These are phyloP conservation scores for Apamea sordens DNA, from an alignment of 2,888 invertebrate genomes.

Conservation along the genomic window DNA sequence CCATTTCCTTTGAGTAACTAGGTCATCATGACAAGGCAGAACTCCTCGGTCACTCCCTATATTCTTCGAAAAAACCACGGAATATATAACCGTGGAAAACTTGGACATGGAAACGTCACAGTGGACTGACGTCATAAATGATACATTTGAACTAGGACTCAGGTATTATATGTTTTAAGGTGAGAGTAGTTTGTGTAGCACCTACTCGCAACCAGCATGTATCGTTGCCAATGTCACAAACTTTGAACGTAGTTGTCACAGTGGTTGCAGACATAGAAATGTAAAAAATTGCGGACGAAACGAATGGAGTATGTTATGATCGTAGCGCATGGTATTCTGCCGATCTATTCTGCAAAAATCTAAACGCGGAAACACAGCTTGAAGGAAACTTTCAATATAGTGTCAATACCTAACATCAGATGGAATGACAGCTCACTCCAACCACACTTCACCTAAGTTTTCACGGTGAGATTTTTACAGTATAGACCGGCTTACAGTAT, in stretches of 20 bases:
- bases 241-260: background rate
- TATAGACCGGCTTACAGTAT: background rate
- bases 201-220: background rate
- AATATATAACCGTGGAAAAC: conserved; percentile 1
- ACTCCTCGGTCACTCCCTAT: background rate
- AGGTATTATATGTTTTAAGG: background rate
- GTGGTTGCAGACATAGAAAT: too few relatives aligned
- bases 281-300: background rate
- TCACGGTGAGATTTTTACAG: background rate
- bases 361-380: background rate
- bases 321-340: background rate
- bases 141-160: too few relatives aligned
- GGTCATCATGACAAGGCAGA: conserved; percentile 43
- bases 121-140: background rate
- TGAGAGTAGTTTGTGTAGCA: background rate
- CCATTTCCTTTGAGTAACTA: conserved; percentile 10
- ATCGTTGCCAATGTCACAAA: background rate
- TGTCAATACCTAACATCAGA: background rate
- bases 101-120: conserved; percentile 11
- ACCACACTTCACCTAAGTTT: background rate
- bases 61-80: conserved; percentile 10
- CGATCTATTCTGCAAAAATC: background rate
- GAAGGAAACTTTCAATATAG: background rate
- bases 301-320: background rate
- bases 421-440: background rate